Evolutionary conservation across 1,140 invertebrate genomes (phyloP), one percentile per base, ranked within the genome.

Genomic region (Microplitis mediator): DNA sequence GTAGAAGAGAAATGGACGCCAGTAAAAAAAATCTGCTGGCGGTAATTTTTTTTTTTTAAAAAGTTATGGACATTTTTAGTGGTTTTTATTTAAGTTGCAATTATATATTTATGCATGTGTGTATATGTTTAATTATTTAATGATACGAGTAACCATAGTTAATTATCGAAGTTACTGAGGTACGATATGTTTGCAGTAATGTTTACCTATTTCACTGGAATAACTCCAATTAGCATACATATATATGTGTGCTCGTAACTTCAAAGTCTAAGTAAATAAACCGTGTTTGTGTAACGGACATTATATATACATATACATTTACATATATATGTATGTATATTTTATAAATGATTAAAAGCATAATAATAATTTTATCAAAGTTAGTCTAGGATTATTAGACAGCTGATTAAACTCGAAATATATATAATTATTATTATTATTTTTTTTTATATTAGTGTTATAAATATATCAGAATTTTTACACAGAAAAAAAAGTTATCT

Each of bases 131-230:
- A 58, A 63, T 13, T 54, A 71, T 51, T 36, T 60, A 70, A 70
- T 36, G 56, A 70, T 36, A 51, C 23, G 68, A 50, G 14, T 50
- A 64, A 64, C n/a, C 34, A 36, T 45, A 36, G 62, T 64, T 64
- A 35, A 69, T 54, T 14, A 36, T 54, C 52, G 51, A 23, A 69
- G 35, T 54, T 45, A 71, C 35, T 23, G 61, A 36, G 31, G 56
- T 45, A 32, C 11, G 56, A 63, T 63, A 73, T 69, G 72, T 76
- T 78, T 72, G 66, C 75, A 76, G 75, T 79, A 80, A 78, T 80
- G 77, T 78, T 76, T 78, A 80, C 78, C 78, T 80, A 78, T 78
- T 80, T 75, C 77, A 73, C 76, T 70, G 74, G 77, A 75, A 68
- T 80, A 73, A 69, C 74, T 78, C 78, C 77, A 80, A 80, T 80